These are phyloP conservation scores for Lophochroa leadbeateri DNA, from an alignment of 2,113 vertebrate species.

Conservation along the genomic window DNA sequence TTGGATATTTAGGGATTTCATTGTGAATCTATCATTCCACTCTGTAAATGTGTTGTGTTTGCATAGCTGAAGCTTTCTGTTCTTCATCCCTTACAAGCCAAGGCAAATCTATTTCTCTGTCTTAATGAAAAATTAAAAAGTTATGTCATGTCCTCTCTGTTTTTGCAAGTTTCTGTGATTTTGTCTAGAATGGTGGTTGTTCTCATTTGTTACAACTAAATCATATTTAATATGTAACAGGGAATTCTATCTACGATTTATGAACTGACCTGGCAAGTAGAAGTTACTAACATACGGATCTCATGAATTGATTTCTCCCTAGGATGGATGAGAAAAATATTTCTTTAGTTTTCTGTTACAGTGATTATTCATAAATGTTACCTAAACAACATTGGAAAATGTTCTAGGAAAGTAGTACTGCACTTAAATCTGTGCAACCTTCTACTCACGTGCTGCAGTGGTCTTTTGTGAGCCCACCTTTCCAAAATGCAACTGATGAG, in stretches of 20 bases:
- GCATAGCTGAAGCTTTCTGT: not conserved
- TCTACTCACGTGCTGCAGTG: not conserved
- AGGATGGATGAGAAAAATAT: not conserved
- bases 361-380: not conserved
- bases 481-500: not conserved
- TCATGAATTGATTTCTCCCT: not conserved
- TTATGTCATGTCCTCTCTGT: not conserved
- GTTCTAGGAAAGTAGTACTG: not conserved
- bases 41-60: not conserved
- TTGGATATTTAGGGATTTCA: not conserved
- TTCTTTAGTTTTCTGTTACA: not conserved
- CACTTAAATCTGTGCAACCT: not conserved
- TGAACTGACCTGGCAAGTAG: not conserved
- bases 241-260: not conserved
- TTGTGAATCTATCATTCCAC: not conserved
- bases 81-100: not conserved
- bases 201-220: not conserved
- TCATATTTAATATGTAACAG: not conserved
- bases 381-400: not conserved
- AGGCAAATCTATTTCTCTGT: not conserved
- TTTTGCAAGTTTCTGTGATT: not conserved
- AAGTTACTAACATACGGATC: not conserved
- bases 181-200: not conserved
- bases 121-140: not conserved
- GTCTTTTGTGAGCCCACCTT: not conserved